Conservation (phyloP, 2,888 invertebrate species). For the Protodeltote pygarga region DNA sequence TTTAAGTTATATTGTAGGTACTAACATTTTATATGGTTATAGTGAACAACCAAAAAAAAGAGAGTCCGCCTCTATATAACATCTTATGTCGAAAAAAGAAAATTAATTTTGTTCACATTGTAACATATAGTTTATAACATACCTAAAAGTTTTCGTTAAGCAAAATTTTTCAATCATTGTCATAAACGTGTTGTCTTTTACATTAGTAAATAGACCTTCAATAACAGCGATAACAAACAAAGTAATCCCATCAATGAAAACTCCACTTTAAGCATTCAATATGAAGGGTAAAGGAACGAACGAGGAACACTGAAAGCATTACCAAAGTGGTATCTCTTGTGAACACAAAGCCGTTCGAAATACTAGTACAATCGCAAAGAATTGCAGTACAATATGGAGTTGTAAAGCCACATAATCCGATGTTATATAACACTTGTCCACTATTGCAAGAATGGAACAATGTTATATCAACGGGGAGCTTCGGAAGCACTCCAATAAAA, state of each 20-base stretch:
- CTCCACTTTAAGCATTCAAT: constrained; percentile 16
- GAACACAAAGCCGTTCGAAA: constrained; percentile 39
- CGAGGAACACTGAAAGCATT: constrained; percentile 40
- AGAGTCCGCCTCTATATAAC: too few relatives aligned
- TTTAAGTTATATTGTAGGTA: too few relatives aligned
- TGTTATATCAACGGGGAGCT: constrained; percentile 53
- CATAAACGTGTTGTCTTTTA: not conserved
- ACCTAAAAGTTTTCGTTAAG: too few relatives aligned
- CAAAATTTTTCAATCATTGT: too few relatives aligned
- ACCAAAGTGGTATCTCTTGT: constrained; percentile 37
- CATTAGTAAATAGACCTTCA: constrained; percentile 1
- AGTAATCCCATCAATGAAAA: constrained; percentile 20
- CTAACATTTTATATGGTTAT: too few relatives aligned
- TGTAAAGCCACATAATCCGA: constrained; percentile 49
- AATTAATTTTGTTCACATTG: too few relatives aligned
- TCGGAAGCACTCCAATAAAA: constrained; percentile 61
- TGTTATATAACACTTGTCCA: constrained; percentile 53
- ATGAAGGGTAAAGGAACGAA: constrained; percentile 23
- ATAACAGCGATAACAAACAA: constrained; percentile 15
- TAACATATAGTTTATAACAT: too few relatives aligned
- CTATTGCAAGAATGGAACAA: constrained; percentile 53
- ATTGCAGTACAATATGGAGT: constrained; percentile 48
- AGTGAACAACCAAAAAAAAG: too few relatives aligned
- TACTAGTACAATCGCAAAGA: constrained; percentile 44
- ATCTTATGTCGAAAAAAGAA: too few relatives aligned